These are phyloP conservation scores for Leptothorax acervorum DNA, from an alignment of 2,888 invertebrate species.

Conservation along the genomic window DNA sequence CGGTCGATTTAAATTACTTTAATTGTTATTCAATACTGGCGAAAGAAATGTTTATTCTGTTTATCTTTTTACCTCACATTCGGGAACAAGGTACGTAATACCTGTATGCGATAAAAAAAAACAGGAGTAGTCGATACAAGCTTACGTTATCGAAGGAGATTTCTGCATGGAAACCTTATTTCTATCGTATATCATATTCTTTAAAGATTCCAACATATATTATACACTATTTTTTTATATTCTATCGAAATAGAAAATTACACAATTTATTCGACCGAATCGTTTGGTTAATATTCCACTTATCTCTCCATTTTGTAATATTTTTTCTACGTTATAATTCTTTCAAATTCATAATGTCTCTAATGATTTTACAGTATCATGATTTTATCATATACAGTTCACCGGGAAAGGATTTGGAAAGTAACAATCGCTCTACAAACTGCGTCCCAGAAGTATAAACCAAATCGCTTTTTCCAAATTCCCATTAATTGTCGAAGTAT, in stretches of 20 bases:
- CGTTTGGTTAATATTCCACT: no score
- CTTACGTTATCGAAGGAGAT: no score
- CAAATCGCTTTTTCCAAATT: background rate
- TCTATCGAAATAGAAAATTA: background rate
- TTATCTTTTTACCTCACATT: background rate
- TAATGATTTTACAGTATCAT: background rate
- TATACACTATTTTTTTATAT: background rate
- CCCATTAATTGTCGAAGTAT: background rate
- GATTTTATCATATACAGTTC: background rate
- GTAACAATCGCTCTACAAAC: background rate
- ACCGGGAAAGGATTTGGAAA: background rate
- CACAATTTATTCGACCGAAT: no score
- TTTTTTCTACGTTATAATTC: background rate
- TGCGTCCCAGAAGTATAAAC: background rate
- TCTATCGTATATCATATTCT: background rate
- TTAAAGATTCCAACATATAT: background rate
- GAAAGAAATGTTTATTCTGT: no score
- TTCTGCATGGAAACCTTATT: background rate
- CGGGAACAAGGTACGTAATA: no score
- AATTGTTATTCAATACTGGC: no score
- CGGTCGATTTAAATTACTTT: no score
- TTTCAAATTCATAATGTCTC: background rate
- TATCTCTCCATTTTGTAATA: background rate
- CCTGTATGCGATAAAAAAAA: no score
- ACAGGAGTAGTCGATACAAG: background rate